These are phyloP conservation scores for Phaethon lepturus DNA, from an alignment of 2,113 vertebrate genomes.

Conservation along the genomic window DNA sequence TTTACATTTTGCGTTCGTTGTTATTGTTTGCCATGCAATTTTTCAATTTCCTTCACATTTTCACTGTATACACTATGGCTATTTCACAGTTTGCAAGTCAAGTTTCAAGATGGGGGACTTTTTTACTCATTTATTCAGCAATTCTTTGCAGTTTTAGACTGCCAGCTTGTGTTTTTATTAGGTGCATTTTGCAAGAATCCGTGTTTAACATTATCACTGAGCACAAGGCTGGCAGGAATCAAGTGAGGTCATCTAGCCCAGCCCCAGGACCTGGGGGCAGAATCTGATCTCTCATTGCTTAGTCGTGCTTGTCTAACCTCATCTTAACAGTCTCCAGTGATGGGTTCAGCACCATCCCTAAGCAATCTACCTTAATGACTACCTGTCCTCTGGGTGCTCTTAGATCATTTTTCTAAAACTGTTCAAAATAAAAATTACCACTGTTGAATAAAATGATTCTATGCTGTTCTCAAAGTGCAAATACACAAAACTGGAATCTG, in stretches of 20 bases:
- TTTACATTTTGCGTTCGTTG: not conserved
- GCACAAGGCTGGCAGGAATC: not conserved
- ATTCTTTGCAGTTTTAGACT: not conserved
- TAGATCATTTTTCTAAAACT: not conserved
- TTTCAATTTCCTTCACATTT: not conserved
- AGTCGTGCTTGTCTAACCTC: not conserved
- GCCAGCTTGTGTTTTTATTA: not conserved
- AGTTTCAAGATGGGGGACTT: not conserved
- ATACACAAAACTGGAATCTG: not conserved
- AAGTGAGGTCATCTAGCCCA: not conserved
- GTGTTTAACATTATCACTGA: not conserved
- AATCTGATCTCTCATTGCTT: not conserved
- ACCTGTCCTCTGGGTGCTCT: not conserved
- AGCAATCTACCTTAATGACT: not conserved
- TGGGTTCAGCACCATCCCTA: not conserved
- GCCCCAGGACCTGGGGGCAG: not conserved
- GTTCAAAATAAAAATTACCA: not conserved
- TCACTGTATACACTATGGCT: not conserved
- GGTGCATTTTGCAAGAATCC: not conserved
- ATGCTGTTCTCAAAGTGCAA: not conserved
- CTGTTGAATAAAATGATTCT: not conserved
- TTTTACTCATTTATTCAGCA: not conserved
- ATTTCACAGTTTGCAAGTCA: not conserved
- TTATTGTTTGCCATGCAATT: not conserved
- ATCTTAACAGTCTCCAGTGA: not conserved